Evolutionary conservation across 1,140 invertebrate genomes (phyloP), one percentile per base, ranked within the genome.

Genomic region (Megalopta genalis): DNA sequence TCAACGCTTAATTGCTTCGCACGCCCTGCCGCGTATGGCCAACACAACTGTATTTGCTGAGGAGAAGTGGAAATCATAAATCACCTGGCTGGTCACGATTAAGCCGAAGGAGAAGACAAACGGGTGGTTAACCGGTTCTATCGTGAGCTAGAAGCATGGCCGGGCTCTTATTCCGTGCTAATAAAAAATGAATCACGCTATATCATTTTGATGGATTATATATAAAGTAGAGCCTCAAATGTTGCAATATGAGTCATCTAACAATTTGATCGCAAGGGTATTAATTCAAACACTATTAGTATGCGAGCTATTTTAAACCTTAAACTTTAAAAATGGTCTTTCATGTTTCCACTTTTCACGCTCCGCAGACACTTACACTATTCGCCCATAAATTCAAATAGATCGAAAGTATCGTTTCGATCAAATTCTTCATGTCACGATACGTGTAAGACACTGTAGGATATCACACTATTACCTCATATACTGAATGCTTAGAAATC

Each of bases 61-160:
- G 67, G 54, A 80, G 78, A 83, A 80, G 68, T 77, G 77, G 75
- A 69, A 81, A 84, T 72, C 84, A 88, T 89, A 88, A 89, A 89
- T 89, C 87, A 89, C 77, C 71, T 60, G 54, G 72, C 81, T 76
- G 75, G 81, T 86, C 86, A 80, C 81, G 87, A 86, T 89, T 89
- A 87, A 87, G 77, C 86, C 68, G 68, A 84, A 85, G 78, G 67
- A 70, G 75, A 83, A 87, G 86, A 89, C 88, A 85, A 89, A 89
- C 87, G 87, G 81, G 67, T 87, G 80, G 86, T 86, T 89, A 89
- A 88, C 88, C 87, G 83, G 84, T 87, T 87, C 84, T 86, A 84
- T 85, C 83, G 80, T 71, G 70, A 80, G 27, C 14, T 63, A 63
- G 27, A 37, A 8, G 27, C 27, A 37, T 6, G 63, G 75, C 70